Base-by-base conservation (phyloP, 2,113 vertebrate species). In the Ginglymostoma cirratum region DNA sequence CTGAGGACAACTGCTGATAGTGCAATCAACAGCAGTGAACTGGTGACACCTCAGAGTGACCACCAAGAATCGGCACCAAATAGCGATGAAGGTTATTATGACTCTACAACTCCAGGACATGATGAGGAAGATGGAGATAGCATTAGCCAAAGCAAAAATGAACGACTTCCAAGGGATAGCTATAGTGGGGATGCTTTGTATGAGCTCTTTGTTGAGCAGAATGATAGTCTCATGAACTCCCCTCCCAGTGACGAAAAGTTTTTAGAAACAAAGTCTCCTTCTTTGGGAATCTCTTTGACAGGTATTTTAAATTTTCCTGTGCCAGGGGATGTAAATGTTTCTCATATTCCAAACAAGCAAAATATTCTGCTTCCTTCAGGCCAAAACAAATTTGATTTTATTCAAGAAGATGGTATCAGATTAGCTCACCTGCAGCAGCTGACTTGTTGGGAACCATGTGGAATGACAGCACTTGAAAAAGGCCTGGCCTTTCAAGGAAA, bases 101-200 rank as follows among this genome's bases (percentile, higher is more conserved):
- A 99, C 96, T 99, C 99, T 3, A 98, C 98, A 24, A 99, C 99
- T 0, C 99, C 99, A 0, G 99, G 98, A 92, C 98, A 97, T 0
- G 99, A 99, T 1, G 99, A 98, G 0, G 98, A 99, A 55, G 97
- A 96, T 0, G 98, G 98, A 3, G 99, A 99, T 48, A 97, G 98
- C 96, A 96, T 97, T 0, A 97, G 98, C 2, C 97, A 98, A 96
- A 96, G 97, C 14, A 97, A 96, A 83, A 97, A 98, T 86, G 98
- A 99, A 67, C 98, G 98, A 30, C 97, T 99, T 45, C 98, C 99
- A 72, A 97, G 99, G 66, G 99, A 99, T 97, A 99, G 99, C 96
- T 99, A 99, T 96, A 99, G 99, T 0, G 99, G 99, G 0, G 99
- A 99, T 96, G 99, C 99, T 48, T 98, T 99, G 42, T 99, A 99